Percentiles rank a stretch among this genome's conserved stretches.
phyloP scores from a whole-genome alignment of 2,888 invertebrate genomes.

The Chouioia cunea region DNA sequence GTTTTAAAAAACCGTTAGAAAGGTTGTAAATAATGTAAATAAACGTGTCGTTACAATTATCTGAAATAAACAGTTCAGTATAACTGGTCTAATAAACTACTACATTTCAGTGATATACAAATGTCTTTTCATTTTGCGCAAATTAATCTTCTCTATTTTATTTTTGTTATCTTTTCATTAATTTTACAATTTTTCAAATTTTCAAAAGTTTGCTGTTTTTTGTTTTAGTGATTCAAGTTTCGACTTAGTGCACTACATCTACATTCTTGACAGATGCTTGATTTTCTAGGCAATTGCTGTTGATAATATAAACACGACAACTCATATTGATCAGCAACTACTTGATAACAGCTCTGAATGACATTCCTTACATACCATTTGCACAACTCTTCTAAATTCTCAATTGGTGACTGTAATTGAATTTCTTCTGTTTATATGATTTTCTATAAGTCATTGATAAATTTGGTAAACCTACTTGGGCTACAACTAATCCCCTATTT shows the following conservation, averaged over 20 bases:
- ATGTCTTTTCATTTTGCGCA: slow-evolving; percentile 34
- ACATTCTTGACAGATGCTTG: slow-evolving; percentile 29
- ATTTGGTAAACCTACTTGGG: slow-evolving; percentile 62
- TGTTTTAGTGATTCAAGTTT: slow-evolving; percentile 35
- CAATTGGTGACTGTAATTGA: slow-evolving; percentile 28
- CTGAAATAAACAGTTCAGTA: slow-evolving; percentile 55
- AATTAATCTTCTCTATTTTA: slow-evolving; percentile 7
- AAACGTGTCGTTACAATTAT: slow-evolving; percentile 55
- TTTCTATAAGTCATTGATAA: neutral
- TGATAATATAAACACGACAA: slow-evolving; percentile 68
- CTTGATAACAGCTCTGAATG: slow-evolving; percentile 67
- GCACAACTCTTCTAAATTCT: slow-evolving; percentile 67
- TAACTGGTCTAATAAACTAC: slow-evolving; percentile 61
- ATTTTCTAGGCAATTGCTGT: neutral
- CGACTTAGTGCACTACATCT: slow-evolving; percentile 39
- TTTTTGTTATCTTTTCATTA: neutral
- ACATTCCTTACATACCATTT: slow-evolving; percentile 67
- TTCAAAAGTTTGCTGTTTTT: slow-evolving; percentile 9
- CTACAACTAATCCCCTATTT: slow-evolving; percentile 70
- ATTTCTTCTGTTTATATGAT: slow-evolving; percentile 9
- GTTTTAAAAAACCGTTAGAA: slow-evolving; percentile 46
- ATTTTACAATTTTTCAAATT: slow-evolving; percentile 19
- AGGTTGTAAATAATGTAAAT: slow-evolving; percentile 68
- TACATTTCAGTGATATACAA: slow-evolving; percentile 40
- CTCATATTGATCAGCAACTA: slow-evolving; percentile 69